A percentile compares a stretch with the other conserved stretches of the same genome.
Evolutionary conservation across 2,113 vertebrate species (phyloP).

Genomic region (Sardina pilchardus): DNA sequence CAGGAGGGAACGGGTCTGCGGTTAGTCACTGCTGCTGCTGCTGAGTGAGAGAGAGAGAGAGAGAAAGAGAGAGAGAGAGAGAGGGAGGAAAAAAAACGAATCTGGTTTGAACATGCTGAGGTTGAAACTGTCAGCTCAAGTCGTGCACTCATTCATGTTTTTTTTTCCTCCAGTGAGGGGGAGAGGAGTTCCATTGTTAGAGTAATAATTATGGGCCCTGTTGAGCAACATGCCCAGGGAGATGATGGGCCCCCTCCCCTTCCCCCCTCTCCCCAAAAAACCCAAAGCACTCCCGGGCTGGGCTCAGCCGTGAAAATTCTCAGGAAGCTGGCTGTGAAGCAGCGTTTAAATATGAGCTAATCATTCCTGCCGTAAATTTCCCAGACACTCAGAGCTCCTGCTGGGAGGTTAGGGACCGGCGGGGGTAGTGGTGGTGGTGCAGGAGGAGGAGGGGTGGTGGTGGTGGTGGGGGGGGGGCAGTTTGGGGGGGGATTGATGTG

Average conservation of each 20-base stretch:
- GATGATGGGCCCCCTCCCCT: conserved; percentile 11
- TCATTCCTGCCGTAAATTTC: conserved; percentile 63
- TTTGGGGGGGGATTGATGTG: conserved; percentile 43
- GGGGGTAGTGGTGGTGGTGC: background rate
- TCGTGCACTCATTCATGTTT: conserved; percentile 4
- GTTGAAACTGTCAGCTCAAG: background rate
- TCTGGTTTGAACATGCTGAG: conserved; percentile 16
- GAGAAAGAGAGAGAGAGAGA: too few relatives aligned
- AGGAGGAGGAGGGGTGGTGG: too few relatives aligned
- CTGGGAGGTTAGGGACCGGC: conserved; percentile 63
- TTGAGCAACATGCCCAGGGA: conserved; percentile 40
- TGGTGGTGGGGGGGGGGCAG: background rate
- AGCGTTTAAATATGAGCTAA: conserved; percentile 68
- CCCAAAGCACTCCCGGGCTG: conserved; percentile 47
- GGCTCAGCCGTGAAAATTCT: conserved; percentile 54
- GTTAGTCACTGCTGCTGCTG: conserved; percentile 15
- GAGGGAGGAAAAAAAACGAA: conserved; percentile 16
- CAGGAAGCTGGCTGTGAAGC: conserved; percentile 62
- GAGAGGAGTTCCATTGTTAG: conserved; percentile 30
- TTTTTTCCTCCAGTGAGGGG: background rate
- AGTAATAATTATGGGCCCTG: conserved; percentile 52
- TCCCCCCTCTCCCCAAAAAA: conserved; percentile 30
- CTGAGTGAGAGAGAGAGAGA: too few relatives aligned
- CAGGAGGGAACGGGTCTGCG: background rate
- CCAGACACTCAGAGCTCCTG: conserved; percentile 53